Conservation (phyloP, 2,797 vertebrate genomes). For the Pseudotriccus pelzelni region DNA sequence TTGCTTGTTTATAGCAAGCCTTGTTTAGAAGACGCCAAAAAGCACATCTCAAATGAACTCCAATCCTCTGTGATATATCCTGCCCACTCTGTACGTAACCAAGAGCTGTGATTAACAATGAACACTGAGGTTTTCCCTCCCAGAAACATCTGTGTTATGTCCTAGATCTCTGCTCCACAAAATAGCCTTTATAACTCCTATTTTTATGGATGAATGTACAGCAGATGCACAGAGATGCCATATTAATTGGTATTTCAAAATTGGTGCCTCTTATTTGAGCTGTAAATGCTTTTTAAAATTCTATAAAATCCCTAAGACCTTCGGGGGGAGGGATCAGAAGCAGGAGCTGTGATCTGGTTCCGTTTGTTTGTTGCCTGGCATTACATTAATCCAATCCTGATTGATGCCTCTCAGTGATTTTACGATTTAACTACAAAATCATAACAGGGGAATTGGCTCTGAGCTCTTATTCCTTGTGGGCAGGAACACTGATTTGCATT, state of each 20-base stretch:
- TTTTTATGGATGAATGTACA: constrained; percentile 7
- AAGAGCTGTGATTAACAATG: not conserved
- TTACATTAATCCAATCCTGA: constrained; percentile 13
- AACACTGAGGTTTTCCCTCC: not conserved
- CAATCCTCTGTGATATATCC: not conserved
- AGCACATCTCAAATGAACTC: not conserved
- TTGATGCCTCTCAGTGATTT: not conserved
- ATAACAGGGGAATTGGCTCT: not conserved
- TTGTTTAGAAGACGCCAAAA: not conserved
- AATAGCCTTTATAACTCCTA: not conserved
- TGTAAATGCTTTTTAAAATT: not conserved
- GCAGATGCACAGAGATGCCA: not conserved
- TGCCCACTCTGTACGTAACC: not conserved
- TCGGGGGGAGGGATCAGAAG: not conserved
- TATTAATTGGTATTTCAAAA: not conserved
- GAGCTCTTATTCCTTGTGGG: not conserved
- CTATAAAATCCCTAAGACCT: not conserved
- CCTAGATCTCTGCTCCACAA: not conserved
- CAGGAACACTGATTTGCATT: not conserved
- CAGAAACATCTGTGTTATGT: constrained; percentile 14
- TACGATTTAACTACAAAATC: constrained; percentile 15
- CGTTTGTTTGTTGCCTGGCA: not conserved
- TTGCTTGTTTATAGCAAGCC: not conserved
- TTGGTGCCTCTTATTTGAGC: not conserved
- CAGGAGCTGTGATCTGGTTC: not conserved